A percentile compares a stretch with the other conserved stretches of the same genome.
Conservation (phyloP, 2,888 invertebrate genomes). For the Heliconius ismenius region DNA sequence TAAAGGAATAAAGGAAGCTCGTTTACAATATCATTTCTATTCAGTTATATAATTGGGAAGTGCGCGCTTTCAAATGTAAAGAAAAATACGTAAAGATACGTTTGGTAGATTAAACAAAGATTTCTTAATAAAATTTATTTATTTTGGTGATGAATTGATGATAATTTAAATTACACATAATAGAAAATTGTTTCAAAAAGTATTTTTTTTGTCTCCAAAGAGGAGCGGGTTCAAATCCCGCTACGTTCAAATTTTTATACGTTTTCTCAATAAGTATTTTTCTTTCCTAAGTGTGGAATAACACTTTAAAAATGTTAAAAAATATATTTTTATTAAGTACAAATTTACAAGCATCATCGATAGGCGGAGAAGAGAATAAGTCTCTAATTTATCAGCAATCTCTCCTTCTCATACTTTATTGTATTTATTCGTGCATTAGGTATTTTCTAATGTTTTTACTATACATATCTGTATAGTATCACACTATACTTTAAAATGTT, state of each 20-base stretch:
- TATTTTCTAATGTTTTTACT: neutral
- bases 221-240: too few species aligned
- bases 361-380: too few species aligned
- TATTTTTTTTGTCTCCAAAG: too few species aligned
- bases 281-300: too few species aligned
- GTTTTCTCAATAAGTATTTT: too few species aligned
- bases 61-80: slow-evolving; percentile 44
- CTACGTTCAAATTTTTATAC: too few species aligned
- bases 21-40: slow-evolving; percentile 62
- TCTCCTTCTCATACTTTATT: neutral
- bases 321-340: too few species aligned
- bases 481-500: neutral
- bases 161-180: neutral
- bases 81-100: slow-evolving; percentile 16
- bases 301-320: too few species aligned
- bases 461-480: neutral
- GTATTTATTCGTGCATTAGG: neutral
- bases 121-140: neutral
- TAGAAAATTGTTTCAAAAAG: too few species aligned
- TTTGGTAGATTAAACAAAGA: neutral
- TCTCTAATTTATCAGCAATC: too few species aligned
- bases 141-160: neutral
- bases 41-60: slow-evolving; percentile 57
- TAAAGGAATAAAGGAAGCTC: slow-evolving; percentile 57
- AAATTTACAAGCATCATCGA: too few species aligned